Evolutionary conservation across 2,113 vertebrate species (phyloP).

Genomic region (Podocnemis expansa): DNA sequence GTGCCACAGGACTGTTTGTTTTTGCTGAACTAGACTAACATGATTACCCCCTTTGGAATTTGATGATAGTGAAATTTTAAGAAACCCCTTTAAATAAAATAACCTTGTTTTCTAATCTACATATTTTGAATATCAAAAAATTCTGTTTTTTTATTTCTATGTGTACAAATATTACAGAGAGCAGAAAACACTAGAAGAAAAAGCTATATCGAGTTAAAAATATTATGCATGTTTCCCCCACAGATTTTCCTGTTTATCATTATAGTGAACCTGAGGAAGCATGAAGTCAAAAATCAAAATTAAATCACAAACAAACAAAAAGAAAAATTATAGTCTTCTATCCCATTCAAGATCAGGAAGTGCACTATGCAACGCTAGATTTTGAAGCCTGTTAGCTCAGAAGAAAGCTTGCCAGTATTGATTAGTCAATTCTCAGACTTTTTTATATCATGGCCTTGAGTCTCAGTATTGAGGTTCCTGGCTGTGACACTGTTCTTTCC

Average conservation of each 20-base stretch:
- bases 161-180: background rate
- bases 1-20: too few relatives aligned
- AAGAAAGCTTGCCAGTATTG: background rate
- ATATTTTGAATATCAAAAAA: background rate
- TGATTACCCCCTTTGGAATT: too few relatives aligned
- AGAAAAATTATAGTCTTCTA: background rate
- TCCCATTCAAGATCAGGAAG: conserved; percentile 26
- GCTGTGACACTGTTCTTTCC: background rate
- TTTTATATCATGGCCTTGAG: background rate
- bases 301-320: background rate
- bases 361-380: conserved; percentile 34
- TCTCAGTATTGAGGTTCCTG: background rate
- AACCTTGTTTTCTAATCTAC: background rate
- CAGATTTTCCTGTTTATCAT: background rate
- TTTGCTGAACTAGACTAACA: too few relatives aligned
- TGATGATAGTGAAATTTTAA: background rate
- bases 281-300: background rate
- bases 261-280: too few relatives aligned
- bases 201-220: background rate
- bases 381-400: conserved; percentile 1
- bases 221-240: background rate
- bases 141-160: background rate
- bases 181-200: background rate
- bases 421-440: background rate
- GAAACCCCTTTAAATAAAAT: background rate